A percentile compares a stretch with the other conserved stretches of the same genome.
phyloP scores from a whole-genome alignment of 37 sponge, comb jelly and placozoan genomes.

The Ephydatia muelleri region DNA sequence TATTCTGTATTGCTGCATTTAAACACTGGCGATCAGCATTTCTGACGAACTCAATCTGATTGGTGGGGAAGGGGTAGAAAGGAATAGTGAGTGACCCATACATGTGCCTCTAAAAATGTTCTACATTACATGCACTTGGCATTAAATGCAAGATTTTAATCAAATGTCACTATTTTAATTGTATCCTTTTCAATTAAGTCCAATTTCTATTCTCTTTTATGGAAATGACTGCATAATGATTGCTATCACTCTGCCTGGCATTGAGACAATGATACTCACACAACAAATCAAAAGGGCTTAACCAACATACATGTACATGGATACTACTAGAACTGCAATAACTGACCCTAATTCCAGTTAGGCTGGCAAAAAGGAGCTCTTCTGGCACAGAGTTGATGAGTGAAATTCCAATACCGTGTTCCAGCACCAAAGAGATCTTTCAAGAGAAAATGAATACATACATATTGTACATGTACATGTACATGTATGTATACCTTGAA shows the following conservation, averaged over 20 bases:
- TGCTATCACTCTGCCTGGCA: too few relatives aligned
- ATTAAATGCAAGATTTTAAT: too few relatives aligned
- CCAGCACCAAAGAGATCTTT: constrained; percentile 55
- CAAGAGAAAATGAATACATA: not conserved
- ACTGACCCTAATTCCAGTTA: constrained; percentile 58
- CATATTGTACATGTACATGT: not conserved
- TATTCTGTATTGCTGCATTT: constrained; percentile 52
- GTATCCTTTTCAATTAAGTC: too few relatives aligned
- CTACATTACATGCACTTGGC: too few relatives aligned
- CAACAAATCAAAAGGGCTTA: not conserved
- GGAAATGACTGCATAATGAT: too few relatives aligned
- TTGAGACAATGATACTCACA: not conserved
- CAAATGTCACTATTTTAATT: too few relatives aligned
- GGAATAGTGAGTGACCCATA: not conserved
- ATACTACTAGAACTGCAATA: not conserved
- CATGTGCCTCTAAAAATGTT: too few relatives aligned
- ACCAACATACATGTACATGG: not conserved
- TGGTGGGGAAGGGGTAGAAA: not conserved
- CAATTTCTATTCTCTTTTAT: too few relatives aligned
- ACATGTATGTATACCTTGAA: not conserved
- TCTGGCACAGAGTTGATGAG: constrained; percentile 87
- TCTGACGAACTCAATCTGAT: constrained; percentile 44
- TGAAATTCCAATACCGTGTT: constrained; percentile 73
- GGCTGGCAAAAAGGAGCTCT: constrained; percentile 63
- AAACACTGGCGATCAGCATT: constrained; percentile 30